Evolutionary conservation across 2,888 invertebrate genomes (phyloP), one percentile per base, ranked within the genome.

Genomic region (Mythimna ferrago): DNA sequence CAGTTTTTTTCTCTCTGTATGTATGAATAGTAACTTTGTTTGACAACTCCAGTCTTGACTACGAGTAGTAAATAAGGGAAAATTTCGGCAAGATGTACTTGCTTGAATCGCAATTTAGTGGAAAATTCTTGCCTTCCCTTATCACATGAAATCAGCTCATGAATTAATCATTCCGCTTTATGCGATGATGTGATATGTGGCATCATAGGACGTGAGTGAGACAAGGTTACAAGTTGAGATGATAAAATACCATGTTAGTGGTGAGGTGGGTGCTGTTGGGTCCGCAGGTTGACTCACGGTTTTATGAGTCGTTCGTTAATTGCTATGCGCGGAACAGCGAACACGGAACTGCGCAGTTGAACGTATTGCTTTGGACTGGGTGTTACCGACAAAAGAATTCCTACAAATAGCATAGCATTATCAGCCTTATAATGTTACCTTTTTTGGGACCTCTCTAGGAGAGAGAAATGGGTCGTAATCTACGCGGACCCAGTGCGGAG

Each of bases 81-180:
- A 62, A 64, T 63, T 76, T 75, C 41, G 71, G 63, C n/a, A 60
- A 67, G 26, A 32, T 32, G 66, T 26, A 66, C 56, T 44, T 57
- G 54, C 26, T 66, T 66, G 74, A 86, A 73, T 78, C 62, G 71
- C 67, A 78, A 79, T 69, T 68, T 57, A 35, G 54, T 76, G 76
- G 80, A 80, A 82, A 80, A 78, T 68, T 75, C 66, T 72, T 74
- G 62, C 5, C 48, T 72, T 67, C 60, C 67, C 85, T 80, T 82
- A 74, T 82, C 82, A 69, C 21, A 61, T 70, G 58, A 64, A 74
- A 80, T 82, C 77, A 66, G 66, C 85, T 85, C 81, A 83, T 85
- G 83, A 87, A 87, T 85, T 79, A 85, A 81, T 81, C 86, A 86
- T 82, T 84, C 48, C 53, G 66, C 66, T 68, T 63, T 64, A 68